Percentiles rank a stretch among this genome's conserved stretches.
These are phyloP conservation scores for Dexiosoma caninum DNA, from an alignment of 2,888 invertebrate species.

Conservation along the genomic window DNA sequence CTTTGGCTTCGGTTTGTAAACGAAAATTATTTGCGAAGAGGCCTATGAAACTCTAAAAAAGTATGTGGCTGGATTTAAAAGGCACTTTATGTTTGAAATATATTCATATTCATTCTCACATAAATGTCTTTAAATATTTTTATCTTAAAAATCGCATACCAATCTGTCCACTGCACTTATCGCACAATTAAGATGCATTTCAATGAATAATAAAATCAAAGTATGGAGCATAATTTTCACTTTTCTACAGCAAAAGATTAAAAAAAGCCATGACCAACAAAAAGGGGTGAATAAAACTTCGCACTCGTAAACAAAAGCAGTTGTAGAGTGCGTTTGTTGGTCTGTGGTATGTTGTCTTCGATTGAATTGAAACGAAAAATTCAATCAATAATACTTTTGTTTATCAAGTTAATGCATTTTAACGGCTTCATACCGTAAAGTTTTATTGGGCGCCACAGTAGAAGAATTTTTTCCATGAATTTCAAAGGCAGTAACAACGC, in stretches of 20 bases:
- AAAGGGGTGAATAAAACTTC: slow-evolving; percentile 37
- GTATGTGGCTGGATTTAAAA: background rate
- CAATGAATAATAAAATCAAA: slow-evolving; percentile 8
- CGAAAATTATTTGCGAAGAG: background rate
- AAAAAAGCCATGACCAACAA: background rate
- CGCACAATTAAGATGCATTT: background rate
- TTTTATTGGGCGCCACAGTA: background rate
- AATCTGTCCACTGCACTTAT: background rate
- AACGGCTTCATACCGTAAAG: background rate
- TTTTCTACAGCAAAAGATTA: slow-evolving; percentile 7
- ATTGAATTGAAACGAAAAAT: background rate
- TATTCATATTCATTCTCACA: too few species aligned
- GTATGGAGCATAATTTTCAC: slow-evolving; percentile 31
- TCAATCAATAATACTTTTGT: too few species aligned
- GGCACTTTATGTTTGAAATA: background rate
- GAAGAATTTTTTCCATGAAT: background rate
- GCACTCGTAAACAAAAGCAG: background rate
- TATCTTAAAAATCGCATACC: background rate
- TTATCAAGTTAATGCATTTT: background rate
- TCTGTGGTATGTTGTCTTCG: background rate
- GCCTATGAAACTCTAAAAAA: background rate
- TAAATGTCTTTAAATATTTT: too few species aligned
- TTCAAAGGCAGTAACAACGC: background rate
- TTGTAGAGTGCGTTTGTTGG: background rate
- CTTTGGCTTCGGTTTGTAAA: slow-evolving; percentile 10